These are phyloP conservation scores for Haliclona indistincta DNA, from an alignment of 37 sponge, comb jelly and placozoan species.

Conservation along the genomic window DNA sequence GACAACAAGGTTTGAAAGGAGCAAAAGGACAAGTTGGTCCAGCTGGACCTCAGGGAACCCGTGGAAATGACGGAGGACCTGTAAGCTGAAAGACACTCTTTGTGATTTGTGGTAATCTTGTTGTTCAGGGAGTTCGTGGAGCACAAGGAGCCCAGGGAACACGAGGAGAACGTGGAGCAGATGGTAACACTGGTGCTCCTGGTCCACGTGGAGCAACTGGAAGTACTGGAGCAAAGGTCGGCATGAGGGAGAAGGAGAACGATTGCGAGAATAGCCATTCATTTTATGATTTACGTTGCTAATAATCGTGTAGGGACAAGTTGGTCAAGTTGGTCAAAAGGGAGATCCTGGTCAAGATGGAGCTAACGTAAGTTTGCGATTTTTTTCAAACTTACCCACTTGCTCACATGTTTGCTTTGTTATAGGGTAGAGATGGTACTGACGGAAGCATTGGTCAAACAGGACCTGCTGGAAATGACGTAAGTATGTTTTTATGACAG, in stretches of 20 bases:
- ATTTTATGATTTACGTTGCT: too few species aligned
- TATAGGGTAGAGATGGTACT: neutral
- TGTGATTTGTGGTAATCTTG: neutral
- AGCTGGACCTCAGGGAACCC: slow-evolving; percentile 11
- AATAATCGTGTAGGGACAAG: too few species aligned
- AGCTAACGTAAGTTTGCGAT: neutral
- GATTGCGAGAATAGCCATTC: neutral
- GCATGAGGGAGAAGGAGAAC: too few species aligned
- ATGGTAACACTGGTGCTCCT: slow-evolving; percentile 10
- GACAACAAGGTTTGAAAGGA: slow-evolving; percentile 1
- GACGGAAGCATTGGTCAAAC: slow-evolving; percentile 9
- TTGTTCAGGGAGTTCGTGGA: slow-evolving; percentile 24
- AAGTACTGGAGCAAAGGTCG: slow-evolving; percentile 26
- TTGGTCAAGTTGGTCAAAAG: neutral
- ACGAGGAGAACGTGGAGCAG: neutral
- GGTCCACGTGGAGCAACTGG: slow-evolving; percentile 42
- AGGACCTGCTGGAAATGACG: slow-evolving; percentile 14
- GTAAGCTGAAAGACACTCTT: neutral
- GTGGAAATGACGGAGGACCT: neutral
- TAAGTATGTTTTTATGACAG: neutral
- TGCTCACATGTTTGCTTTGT: neutral
- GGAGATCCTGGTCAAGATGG: neutral
- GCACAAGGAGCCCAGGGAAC: slow-evolving; percentile 7
- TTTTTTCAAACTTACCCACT: neutral
- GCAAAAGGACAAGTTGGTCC: neutral